These are phyloP conservation scores for Pollachius pollachius DNA, from an alignment of 2,113 vertebrate species.

Conservation along the genomic window DNA sequence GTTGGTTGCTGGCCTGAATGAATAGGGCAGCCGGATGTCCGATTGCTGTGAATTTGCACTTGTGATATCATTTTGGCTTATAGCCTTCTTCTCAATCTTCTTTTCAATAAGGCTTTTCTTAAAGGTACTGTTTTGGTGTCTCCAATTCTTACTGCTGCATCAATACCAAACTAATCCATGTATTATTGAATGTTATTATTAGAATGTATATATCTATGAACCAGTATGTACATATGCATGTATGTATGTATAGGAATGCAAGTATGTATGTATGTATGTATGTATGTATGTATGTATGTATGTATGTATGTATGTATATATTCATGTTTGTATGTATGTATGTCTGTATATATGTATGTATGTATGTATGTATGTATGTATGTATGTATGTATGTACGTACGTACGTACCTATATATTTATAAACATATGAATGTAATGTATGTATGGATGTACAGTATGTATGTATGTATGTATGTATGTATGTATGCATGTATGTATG, in stretches of 20 bases:
- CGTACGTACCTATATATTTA: background rate
- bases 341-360: background rate
- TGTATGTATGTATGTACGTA: background rate
- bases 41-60: no score
- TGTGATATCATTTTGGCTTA: no score
- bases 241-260: background rate
- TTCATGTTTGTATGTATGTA: background rate
- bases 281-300: background rate
- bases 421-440: background rate
- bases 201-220: constrained; percentile 1
- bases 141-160: no score
- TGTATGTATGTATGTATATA: background rate
- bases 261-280: background rate
- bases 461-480: background rate
- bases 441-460: background rate
- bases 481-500: background rate
- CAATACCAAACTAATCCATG: no score
- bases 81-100: no score
- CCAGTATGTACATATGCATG: background rate
- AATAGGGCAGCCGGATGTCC: background rate
- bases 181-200: background rate
- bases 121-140: no score
- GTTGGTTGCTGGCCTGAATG: background rate
- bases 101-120: no score
- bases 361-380: background rate